Evolutionary conservation across 1,140 invertebrate genomes (phyloP), one percentile per base, ranked within the genome.

Genomic region (Cyclargus thomasi): DNA sequence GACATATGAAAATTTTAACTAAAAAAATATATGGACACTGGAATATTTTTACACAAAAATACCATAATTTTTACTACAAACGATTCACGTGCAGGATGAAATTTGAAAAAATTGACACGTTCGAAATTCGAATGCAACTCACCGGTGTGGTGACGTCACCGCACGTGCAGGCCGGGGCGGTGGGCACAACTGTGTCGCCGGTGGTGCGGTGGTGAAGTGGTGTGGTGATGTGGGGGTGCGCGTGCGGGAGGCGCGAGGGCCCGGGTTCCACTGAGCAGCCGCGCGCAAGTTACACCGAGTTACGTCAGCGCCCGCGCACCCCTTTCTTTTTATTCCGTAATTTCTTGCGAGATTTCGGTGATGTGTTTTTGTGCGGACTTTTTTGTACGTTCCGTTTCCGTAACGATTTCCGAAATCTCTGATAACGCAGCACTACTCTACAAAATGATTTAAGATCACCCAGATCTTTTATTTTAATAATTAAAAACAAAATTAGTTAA

Each of bases 281-380:
- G 78, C 78, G 68, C 73, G 71, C 67, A 68, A 71, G 70, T 74
- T 77, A 75, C 73, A 75, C 73, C 74, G 82, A 83, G 82, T 86
- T 86, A 88, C 83, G 81, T 86, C 82, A 85, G 70, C 74, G 76
- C 79, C 72, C 74, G 77, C 80, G 77, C 85, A 84, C 85, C 82
- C 86, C 86, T 83, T 86, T 88, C 80, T 83, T 85, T 88, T 85
- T 88, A 82, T 82, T 75, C 70, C 74, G 74, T 84, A 85, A 86
- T 85, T 85, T 86, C 83, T 86, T 85, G 80, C 79, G 73, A 85
- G 81, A 85, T 83, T 86, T 83, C 76, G 83, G 79, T 78, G 72
- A 73, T 73, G 74, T 75, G 78, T 85, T 82, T 84, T 29, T 59
- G 23, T 59, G 20, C 8, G 5, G n/a, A 16, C 18, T 64, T 53